phyloP scores from a whole-genome alignment of 2,888 invertebrate species.

The Ypsolopha scabrella region DNA sequence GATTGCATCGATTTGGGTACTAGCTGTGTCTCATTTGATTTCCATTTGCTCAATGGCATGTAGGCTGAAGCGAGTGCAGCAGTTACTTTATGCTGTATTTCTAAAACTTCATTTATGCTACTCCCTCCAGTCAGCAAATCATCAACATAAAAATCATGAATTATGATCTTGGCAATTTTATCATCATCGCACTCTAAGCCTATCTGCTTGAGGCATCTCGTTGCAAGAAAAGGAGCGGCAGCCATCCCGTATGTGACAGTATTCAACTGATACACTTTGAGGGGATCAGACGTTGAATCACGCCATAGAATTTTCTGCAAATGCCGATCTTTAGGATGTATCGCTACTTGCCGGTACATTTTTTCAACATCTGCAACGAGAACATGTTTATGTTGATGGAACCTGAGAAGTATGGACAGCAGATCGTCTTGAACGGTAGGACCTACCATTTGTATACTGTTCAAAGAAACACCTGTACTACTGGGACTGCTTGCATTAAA shows the following conservation, averaged over 20 bases:
- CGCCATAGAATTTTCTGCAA: conserved; percentile 22
- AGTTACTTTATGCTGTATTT: not conserved
- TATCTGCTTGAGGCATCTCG: conserved; percentile 19
- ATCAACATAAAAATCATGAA: conserved; percentile 16
- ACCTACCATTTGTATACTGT: conserved; percentile 12
- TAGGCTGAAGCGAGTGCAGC: conserved; percentile 10
- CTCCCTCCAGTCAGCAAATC: conserved; percentile 16
- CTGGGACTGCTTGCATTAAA: conserved; percentile 12
- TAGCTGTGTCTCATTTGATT: conserved; percentile 9
- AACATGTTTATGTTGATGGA: conserved; percentile 12
- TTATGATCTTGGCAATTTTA: conserved; percentile 13
- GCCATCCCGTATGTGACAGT: conserved; percentile 21
- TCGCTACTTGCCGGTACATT: conserved; percentile 22
- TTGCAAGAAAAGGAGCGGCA: conserved; percentile 22
- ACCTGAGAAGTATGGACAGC: conserved; percentile 11
- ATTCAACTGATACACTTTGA: conserved; percentile 17
- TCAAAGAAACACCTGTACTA: conserved; percentile 12
- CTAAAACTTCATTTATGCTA: not conserved
- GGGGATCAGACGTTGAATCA: conserved; percentile 12
- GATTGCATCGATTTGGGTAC: too few relatives aligned
- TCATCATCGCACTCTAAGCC: conserved; percentile 19
- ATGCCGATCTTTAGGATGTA: conserved; percentile 16
- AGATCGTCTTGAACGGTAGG: conserved; percentile 14
- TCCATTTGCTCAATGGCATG: conserved; percentile 15
- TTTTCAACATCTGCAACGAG: conserved; percentile 13